Percentiles rank a stretch among this genome's conserved stretches.
Evolutionary conservation across 2,797 vertebrate species (phyloP).

Genomic region (Poeciliopsis turneri): DNA sequence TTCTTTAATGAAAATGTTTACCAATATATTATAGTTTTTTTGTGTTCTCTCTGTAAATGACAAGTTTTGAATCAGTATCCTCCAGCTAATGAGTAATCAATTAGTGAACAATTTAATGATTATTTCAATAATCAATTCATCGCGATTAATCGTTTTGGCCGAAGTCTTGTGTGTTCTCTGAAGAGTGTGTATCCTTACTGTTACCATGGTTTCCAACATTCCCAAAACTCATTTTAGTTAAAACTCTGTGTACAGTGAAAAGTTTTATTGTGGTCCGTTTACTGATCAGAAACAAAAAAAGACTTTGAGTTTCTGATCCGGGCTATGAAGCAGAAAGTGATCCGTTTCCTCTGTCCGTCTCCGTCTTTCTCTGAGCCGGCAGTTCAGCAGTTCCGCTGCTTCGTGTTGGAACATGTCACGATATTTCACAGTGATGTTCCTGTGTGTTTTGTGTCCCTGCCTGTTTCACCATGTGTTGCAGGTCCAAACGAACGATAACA

Average conservation of each 20-base stretch:
- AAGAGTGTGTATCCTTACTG: not conserved
- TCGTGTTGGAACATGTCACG: conserved; percentile 16
- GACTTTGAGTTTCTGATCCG: not conserved
- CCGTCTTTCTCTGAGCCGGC: conserved; percentile 17
- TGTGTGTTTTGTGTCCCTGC: conserved; percentile 4
- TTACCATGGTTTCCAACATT: not conserved
- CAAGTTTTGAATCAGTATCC: no score
- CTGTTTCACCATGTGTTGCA: conserved; percentile 23
- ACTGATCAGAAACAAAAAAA: not conserved
- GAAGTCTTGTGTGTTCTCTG: not conserved
- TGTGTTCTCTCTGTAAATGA: no score
- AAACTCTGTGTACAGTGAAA: not conserved
- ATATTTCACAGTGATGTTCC: conserved; percentile 5
- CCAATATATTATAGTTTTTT: no score
- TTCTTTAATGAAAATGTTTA: no score
- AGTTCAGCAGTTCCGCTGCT: conserved; percentile 7
- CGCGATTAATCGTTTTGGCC: not conserved
- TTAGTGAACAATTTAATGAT: not conserved
- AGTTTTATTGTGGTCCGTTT: not conserved
- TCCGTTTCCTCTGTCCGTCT: not conserved
- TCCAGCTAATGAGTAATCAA: not conserved
- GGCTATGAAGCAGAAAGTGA: not conserved
- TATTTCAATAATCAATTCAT: not conserved
- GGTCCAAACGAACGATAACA: not conserved
- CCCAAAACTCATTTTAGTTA: not conserved